Percentiles rank a stretch among this genome's conserved stretches.
Evolutionary conservation across 2,113 vertebrate species (phyloP).

Genomic region (Taxidea taxus): DNA sequence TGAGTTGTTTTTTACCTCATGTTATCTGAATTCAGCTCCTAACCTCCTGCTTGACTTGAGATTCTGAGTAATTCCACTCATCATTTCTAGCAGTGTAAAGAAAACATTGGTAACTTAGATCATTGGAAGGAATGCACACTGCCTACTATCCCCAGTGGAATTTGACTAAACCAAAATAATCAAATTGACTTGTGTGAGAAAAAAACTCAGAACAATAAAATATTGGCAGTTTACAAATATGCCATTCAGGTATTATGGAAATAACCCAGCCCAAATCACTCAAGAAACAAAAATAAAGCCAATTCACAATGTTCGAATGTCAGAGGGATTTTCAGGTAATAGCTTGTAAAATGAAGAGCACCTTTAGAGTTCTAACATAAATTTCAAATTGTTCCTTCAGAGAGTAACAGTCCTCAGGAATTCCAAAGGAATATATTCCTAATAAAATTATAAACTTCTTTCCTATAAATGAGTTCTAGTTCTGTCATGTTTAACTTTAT

Average conservation of each 20-base stretch:
- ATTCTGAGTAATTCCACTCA: not conserved
- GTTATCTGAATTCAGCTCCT: not conserved
- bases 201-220: constrained; percentile 37
- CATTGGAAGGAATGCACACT: not conserved
- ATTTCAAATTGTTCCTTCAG: constrained; percentile 32
- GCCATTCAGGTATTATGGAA: constrained; percentile 32
- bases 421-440: constrained; percentile 26
- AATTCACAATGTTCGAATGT: constrained; percentile 27
- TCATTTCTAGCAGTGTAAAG: constrained; percentile 50
- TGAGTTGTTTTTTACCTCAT: not conserved
- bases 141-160: not conserved
- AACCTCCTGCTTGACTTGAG: not conserved
- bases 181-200: not conserved
- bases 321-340: constrained; percentile 46
- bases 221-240: constrained; percentile 37
- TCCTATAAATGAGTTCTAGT: constrained; percentile 41
- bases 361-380: constrained; percentile 6
- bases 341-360: constrained; percentile 34
- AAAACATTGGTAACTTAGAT: constrained; percentile 9
- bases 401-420: constrained; percentile 20
- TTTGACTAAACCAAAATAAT: not conserved
- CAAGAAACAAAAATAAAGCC: constrained; percentile 36
- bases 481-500: constrained; percentile 53
- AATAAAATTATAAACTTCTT: constrained; percentile 48
- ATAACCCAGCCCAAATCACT: constrained; percentile 44